These are phyloP conservation scores for Ganaspis brasiliensis DNA, from an alignment of 2,888 invertebrate species.

Conservation along the genomic window DNA sequence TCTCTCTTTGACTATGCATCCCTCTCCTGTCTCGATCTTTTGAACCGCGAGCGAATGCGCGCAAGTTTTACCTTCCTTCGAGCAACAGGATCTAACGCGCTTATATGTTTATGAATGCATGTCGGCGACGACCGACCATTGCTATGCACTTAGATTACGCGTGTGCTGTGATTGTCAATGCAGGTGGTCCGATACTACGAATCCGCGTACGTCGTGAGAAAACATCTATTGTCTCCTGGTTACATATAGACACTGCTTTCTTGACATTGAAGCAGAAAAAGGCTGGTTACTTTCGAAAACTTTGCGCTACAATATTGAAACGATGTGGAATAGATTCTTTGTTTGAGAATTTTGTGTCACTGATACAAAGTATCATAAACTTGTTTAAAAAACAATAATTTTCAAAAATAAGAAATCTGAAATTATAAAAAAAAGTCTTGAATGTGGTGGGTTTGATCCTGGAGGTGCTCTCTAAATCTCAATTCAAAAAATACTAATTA, in stretches of 20 bases:
- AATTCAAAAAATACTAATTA: too few species aligned
- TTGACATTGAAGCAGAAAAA: slow-evolving; percentile 31
- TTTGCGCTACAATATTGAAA: neutral
- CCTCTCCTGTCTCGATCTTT: slow-evolving; percentile 42
- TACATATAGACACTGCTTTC: slow-evolving; percentile 13
- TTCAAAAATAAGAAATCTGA: too few species aligned
- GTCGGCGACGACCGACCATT: slow-evolving; percentile 17
- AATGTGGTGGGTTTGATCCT: too few species aligned
- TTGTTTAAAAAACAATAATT: too few species aligned
- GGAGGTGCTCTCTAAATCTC: too few species aligned
- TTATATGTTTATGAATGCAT: slow-evolving; percentile 32
- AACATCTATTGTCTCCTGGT: slow-evolving; percentile 19
- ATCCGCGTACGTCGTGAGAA: slow-evolving; percentile 28
- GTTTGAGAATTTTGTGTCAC: too few species aligned
- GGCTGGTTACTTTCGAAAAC: neutral
- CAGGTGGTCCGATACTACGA: slow-evolving; percentile 31
- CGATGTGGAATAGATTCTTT: too few species aligned
- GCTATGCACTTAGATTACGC: slow-evolving; percentile 40
- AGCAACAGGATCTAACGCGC: slow-evolving; percentile 66
- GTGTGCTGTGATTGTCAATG: slow-evolving; percentile 40
- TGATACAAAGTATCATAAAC: too few species aligned
- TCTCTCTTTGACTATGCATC: slow-evolving; percentile 53
- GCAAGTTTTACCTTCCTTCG: slow-evolving; percentile 56
- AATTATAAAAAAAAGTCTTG: too few species aligned
- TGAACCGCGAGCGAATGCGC: slow-evolving; percentile 49